Percentiles rank a stretch among this genome's conserved stretches.
Conservation (phyloP, 2,888 invertebrate genomes). For the Melinopterus prodromus region DNA sequence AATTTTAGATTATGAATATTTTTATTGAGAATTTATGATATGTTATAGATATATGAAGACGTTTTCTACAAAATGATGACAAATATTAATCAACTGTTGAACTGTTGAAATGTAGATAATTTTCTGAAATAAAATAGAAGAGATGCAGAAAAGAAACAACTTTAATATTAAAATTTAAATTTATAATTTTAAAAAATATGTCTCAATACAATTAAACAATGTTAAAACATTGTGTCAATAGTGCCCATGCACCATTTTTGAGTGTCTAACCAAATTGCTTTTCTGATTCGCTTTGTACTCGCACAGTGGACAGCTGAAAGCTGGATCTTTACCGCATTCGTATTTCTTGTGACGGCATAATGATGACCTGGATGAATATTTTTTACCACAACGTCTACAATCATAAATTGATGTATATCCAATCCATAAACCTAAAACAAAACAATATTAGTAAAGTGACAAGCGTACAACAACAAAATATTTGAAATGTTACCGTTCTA, state of each 20-base stretch:
- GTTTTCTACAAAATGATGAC: no score
- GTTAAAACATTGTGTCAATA: background rate
- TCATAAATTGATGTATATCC: background rate
- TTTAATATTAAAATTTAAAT: background rate
- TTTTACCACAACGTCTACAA: slow-evolving; percentile 26
- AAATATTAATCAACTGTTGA: no score
- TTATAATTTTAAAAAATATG: background rate
- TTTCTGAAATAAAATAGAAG: background rate
- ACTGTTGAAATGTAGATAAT: no score
- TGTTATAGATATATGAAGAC: no score
- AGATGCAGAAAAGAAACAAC: background rate
- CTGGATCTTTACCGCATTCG: slow-evolving; percentile 41
- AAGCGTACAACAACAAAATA: no score
- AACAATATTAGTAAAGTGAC: background rate
- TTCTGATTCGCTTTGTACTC: slow-evolving; percentile 34
- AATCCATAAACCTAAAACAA: slow-evolving; percentile 17
- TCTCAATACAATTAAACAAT: background rate
- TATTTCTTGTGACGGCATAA: slow-evolving; percentile 41
- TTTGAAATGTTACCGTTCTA: no score
- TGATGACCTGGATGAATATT: slow-evolving; percentile 39
- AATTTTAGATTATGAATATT: no score
- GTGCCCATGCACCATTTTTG: slow-evolving; percentile 27
- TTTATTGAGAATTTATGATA: no score
- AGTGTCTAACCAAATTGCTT: slow-evolving; percentile 33
- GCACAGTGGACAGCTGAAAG: slow-evolving; percentile 38